Evolutionary conservation across 2,888 invertebrate genomes (phyloP).

Genomic region (Acleris cristana): DNA sequence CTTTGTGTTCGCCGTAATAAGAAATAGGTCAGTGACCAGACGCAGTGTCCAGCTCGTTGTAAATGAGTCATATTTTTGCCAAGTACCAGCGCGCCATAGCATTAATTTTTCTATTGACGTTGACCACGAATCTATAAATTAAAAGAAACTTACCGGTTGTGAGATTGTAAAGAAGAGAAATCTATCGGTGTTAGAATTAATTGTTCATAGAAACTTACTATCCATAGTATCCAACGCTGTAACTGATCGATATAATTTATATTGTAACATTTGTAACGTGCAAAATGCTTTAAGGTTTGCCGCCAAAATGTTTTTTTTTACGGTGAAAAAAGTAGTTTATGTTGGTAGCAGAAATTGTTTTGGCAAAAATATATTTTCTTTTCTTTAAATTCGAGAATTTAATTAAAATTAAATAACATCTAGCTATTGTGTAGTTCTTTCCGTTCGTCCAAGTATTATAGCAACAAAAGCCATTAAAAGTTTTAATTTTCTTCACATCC

Average conservation of each 20-base stretch:
- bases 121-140: slow-evolving; percentile 51
- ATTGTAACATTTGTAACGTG: too few relatives aligned
- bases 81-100: slow-evolving; percentile 59
- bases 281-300: background rate
- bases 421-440: too few relatives aligned
- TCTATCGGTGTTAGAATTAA: too few relatives aligned
- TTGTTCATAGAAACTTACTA: slow-evolving; percentile 4
- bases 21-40: slow-evolving; percentile 62
- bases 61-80: slow-evolving; percentile 58
- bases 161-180: background rate
- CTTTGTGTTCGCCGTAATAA: slow-evolving; percentile 58
- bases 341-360: too few relatives aligned
- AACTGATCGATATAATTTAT: too few relatives aligned
- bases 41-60: slow-evolving; percentile 48
- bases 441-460: too few relatives aligned
- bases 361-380: too few relatives aligned
- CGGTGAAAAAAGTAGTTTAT: too few relatives aligned
- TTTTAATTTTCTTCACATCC: background rate
- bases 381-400: too few relatives aligned
- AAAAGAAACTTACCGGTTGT: background rate
- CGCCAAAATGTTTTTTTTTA: slow-evolving; percentile 3
- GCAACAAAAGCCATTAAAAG: too few relatives aligned
- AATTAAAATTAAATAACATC: too few relatives aligned
- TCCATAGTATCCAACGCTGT: slow-evolving; percentile 24
- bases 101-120: slow-evolving; percentile 63